Conservation (phyloP, 2,113 vertebrate genomes). For the Urocolius indicus region DNA sequence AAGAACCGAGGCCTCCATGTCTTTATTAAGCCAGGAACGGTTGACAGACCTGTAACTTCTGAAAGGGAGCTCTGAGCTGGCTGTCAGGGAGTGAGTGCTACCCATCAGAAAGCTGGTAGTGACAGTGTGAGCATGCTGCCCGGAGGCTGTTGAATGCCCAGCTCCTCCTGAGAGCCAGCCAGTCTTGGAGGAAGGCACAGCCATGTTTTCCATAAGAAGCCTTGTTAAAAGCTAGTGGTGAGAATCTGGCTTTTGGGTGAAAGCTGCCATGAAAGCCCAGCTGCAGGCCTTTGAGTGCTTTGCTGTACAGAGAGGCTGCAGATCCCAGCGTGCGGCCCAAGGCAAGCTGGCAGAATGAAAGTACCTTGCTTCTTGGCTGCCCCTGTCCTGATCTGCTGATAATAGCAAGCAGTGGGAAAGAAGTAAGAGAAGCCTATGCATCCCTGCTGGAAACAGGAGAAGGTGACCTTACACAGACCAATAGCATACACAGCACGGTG, state of each 20-base stretch:
- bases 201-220: accelerated
- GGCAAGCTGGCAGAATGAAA: slow-evolving; percentile 83
- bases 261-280: background rate
- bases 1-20: background rate
- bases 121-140: background rate
- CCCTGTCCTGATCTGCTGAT: slow-evolving; percentile 77
- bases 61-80: background rate
- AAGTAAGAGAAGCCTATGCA: slow-evolving; percentile 86
- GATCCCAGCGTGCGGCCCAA: slow-evolving; percentile 79
- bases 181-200: background rate
- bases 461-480: background rate
- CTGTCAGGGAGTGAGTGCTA: background rate
- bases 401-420: slow-evolving; percentile 87
- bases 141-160: background rate
- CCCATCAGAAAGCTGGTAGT: background rate
- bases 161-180: background rate
- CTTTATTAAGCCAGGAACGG: background rate
- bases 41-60: background rate
- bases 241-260: background rate
- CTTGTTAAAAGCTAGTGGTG: background rate
- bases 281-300: slow-evolving; percentile 3
- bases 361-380: slow-evolving; percentile 52
- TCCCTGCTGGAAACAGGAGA: slow-evolving; percentile 56
- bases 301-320: slow-evolving; percentile 80
- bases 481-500: accelerated